phyloP scores from a whole-genome alignment of 2,888 invertebrate genomes.

The Graphium colonna region DNA sequence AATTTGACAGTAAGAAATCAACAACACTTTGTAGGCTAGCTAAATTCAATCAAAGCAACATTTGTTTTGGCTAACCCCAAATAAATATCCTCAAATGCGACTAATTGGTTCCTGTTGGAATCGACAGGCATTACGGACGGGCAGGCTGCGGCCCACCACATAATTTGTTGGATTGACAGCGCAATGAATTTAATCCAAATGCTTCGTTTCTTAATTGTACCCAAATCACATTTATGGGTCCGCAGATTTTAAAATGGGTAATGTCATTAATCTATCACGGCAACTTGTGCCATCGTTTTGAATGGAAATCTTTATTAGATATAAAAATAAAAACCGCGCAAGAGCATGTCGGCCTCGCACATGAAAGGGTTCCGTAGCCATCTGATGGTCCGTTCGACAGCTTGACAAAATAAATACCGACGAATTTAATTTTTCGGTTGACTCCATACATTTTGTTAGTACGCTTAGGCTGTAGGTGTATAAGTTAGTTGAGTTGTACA shows the following conservation, averaged over 20 bases:
- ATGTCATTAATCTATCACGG: background rate
- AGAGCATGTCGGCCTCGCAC: no score
- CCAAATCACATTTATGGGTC: background rate
- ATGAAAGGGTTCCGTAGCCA: no score
- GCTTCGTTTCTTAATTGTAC: constrained; percentile 2
- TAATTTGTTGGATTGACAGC: constrained; percentile 59
- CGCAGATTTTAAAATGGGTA: background rate
- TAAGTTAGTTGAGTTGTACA: no score
- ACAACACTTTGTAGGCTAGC: background rate
- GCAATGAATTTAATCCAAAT: constrained; percentile 19
- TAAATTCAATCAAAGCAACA: constrained; percentile 21
- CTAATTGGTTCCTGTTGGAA: constrained; percentile 70
- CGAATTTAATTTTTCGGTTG: no score
- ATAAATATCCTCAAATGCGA: constrained; percentile 66
- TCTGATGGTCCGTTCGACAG: no score
- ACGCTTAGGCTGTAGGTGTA: no score
- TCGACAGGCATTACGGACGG: constrained; percentile 55
- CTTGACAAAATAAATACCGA: no score
- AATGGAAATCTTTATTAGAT: no score
- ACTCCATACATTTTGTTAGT: no score
- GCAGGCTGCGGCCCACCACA: constrained; percentile 54
- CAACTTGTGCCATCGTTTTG: no score
- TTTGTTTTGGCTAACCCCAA: constrained; percentile 65
- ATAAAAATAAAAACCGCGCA: no score
- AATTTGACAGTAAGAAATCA: no score